Evolutionary conservation across 2,888 invertebrate species (phyloP).

Genomic region (Orthonevra nobilis): DNA sequence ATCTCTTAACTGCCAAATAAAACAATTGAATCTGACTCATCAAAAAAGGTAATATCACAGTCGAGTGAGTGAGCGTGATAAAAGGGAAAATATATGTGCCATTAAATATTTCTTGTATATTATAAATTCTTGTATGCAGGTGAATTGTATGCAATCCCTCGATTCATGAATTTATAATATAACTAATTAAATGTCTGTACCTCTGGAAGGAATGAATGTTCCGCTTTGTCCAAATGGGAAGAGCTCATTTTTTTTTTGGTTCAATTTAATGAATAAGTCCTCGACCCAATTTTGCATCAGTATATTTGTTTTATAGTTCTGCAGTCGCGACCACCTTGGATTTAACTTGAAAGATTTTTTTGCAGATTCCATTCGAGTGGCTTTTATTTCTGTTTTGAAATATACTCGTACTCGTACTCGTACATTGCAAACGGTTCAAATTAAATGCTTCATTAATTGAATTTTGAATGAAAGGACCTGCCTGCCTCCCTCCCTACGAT

Average conservation of each 20-base stretch:
- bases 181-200: conserved; percentile 57
- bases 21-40: conserved; percentile 58
- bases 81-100: conserved; percentile 4
- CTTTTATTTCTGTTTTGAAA: conserved; percentile 21
- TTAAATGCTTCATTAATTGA: conserved; percentile 63
- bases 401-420: no score
- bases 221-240: conserved; percentile 28
- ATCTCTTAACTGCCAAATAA: conserved; percentile 56
- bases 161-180: conserved; percentile 60
- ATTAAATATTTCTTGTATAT: conserved; percentile 14
- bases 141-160: conserved; percentile 41
- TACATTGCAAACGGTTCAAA: conserved; percentile 56
- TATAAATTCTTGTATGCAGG: conserved; percentile 34
- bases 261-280: conserved; percentile 53
- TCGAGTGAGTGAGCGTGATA: conserved; percentile 41
- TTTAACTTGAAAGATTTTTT: no score
- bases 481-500: conserved; percentile 13
- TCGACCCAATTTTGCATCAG: conserved; percentile 55
- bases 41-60: conserved; percentile 53
- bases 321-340: conserved; percentile 40
- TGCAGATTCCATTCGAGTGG: no score
- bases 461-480: conserved; percentile 55
- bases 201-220: conserved; percentile 29
- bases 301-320: conserved; percentile 39
- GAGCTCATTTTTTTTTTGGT: conserved; percentile 33